Evolutionary conservation across 2,888 invertebrate species (phyloP).

Genomic region (Brachyptera putata): DNA sequence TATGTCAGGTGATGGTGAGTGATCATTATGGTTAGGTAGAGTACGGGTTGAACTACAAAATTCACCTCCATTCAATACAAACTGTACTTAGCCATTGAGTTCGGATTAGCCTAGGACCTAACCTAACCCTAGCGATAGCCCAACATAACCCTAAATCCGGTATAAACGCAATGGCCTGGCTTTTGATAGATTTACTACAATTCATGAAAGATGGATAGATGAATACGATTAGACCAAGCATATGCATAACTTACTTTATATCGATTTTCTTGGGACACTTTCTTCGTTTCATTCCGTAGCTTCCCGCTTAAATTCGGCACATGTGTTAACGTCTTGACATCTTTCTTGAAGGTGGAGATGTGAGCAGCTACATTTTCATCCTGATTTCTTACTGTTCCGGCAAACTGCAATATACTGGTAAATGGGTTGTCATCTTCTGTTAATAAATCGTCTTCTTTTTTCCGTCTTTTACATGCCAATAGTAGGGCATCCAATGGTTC

Average conservation of each 20-base stretch:
- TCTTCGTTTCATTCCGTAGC: conserved; percentile 46
- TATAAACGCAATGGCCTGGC: too few relatives aligned
- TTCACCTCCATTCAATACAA: too few relatives aligned
- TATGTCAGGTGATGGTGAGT: too few relatives aligned
- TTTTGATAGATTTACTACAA: too few relatives aligned
- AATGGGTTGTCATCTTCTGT: conserved; percentile 43
- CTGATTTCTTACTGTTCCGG: conserved; percentile 65
- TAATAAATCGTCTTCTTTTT: conserved; percentile 48
- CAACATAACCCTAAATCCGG: neutral
- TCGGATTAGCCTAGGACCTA: too few relatives aligned
- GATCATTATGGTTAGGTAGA: too few relatives aligned
- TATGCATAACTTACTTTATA: conserved; percentile 41
- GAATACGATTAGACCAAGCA: too few relatives aligned
- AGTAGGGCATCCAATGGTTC: conserved; percentile 67
- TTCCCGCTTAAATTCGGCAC: conserved; percentile 47
- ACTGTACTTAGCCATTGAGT: too few relatives aligned
- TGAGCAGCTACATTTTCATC: conserved; percentile 43
- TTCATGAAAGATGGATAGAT: too few relatives aligned
- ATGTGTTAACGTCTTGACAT: conserved; percentile 41
- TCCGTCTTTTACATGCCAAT: conserved; percentile 65
- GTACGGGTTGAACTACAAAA: too few relatives aligned
- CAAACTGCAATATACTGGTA: conserved; percentile 64
- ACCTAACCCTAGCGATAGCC: too few relatives aligned
- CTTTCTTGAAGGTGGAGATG: conserved; percentile 48
- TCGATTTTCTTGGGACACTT: conserved; percentile 50